phyloP scores from a whole-genome alignment of 1,140 invertebrate genomes.

The Drosophila yakuba region DNA sequence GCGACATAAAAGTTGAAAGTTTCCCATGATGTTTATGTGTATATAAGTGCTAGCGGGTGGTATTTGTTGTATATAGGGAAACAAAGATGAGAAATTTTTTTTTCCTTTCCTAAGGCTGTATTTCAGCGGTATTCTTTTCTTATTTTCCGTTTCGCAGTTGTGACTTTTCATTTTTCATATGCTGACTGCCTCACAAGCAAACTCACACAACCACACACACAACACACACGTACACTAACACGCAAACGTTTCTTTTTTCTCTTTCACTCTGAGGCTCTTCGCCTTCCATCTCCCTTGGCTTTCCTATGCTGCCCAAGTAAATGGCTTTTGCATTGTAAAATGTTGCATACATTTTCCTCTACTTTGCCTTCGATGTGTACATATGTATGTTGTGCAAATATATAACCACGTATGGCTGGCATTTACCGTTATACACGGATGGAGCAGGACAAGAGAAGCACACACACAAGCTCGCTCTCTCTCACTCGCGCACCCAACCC shows the following conservation, averaged over 20 bases:
- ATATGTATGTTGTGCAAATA: constrained; percentile 13
- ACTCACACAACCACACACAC: neutral
- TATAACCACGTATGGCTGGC: constrained; percentile 35
- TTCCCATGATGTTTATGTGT: constrained; percentile 29
- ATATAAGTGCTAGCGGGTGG: constrained; percentile 31
- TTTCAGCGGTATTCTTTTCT: constrained; percentile 25
- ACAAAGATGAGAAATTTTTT: constrained; percentile 36
- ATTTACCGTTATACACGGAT: constrained; percentile 44
- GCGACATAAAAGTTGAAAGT: constrained; percentile 72
- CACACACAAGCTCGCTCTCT: constrained; percentile 17
- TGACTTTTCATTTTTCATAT: constrained; percentile 84
- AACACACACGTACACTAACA: neutral
- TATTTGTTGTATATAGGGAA: constrained; percentile 47
- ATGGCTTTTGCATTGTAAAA: constrained; percentile 84
- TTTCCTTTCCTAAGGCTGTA: constrained; percentile 29
- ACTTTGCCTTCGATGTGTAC: constrained; percentile 67
- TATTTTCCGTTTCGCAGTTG: constrained; percentile 59
- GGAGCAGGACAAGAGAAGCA: constrained; percentile 46
- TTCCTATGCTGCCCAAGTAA: constrained; percentile 50
- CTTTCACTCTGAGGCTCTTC: constrained; percentile 22
- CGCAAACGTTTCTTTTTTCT: constrained; percentile 15
- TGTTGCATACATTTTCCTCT: constrained; percentile 83
- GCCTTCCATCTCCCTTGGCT: constrained; percentile 34
- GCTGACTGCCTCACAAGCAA: constrained; percentile 57
- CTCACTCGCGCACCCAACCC: constrained; percentile 10